These are phyloP conservation scores for Vanessa tameamea DNA, from an alignment of 1,140 invertebrate genomes.

Conservation along the genomic window DNA sequence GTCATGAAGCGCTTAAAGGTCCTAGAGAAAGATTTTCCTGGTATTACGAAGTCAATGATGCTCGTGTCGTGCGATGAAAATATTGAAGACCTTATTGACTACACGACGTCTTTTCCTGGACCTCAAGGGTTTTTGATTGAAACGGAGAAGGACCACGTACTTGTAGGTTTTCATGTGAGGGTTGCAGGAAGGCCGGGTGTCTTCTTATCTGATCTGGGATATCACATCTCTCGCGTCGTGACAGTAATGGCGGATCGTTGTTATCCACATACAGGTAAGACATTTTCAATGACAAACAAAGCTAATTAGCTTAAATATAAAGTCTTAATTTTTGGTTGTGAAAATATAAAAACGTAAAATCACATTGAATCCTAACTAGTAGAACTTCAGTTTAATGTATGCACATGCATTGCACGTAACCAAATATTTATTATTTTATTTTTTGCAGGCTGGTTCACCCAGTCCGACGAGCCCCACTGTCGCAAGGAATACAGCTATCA, in stretches of 20 bases:
- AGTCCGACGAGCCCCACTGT: slow-evolving; percentile 87
- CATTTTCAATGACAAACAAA: background rate
- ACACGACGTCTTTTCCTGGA: slow-evolving; percentile 82
- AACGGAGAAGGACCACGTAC: slow-evolving; percentile 93
- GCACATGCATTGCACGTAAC: slow-evolving; percentile 4
- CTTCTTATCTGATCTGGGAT: slow-evolving; percentile 92
- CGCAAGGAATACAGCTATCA: slow-evolving; percentile 92
- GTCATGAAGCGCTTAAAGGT: slow-evolving; percentile 82
- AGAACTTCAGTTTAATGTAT: background rate
- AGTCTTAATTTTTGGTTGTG: too few relatives aligned
- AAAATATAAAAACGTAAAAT: too few relatives aligned
- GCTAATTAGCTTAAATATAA: too few relatives aligned
- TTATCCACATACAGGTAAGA: slow-evolving; percentile 91
- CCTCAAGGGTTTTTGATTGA: slow-evolving; percentile 84
- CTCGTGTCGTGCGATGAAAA: slow-evolving; percentile 94
- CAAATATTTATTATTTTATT: background rate
- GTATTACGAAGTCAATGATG: slow-evolving; percentile 85
- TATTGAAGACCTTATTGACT: slow-evolving; percentile 85
- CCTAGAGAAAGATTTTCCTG: slow-evolving; percentile 74
- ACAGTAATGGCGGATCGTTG: slow-evolving; percentile 92
- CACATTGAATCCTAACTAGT: too few relatives aligned
- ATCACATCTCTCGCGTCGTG: slow-evolving; percentile 92
- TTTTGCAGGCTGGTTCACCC: slow-evolving; percentile 88
- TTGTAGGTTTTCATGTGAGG: slow-evolving; percentile 89
- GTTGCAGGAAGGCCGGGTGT: slow-evolving; percentile 88